phyloP scores from a whole-genome alignment of 2,888 invertebrate genomes.

The Hanleya hanleyi region DNA sequence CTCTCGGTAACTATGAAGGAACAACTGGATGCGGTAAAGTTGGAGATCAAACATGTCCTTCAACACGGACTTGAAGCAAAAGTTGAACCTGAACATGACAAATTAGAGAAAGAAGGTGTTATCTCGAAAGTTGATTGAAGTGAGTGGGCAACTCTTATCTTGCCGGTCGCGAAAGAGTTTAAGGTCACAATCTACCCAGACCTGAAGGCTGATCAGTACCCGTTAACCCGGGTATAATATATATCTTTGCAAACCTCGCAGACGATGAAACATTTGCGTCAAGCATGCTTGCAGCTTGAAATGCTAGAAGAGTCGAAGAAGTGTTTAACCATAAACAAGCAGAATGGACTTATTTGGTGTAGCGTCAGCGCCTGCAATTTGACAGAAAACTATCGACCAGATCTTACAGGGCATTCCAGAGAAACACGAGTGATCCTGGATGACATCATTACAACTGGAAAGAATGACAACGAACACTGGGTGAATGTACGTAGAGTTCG shows the following conservation, averaged over 20 bases:
- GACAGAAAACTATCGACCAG: constrained; percentile 38
- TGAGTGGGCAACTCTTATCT: constrained; percentile 51
- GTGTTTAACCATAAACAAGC: constrained; percentile 25
- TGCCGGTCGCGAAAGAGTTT: constrained; percentile 45
- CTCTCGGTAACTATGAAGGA: no score
- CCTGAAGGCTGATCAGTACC: constrained; percentile 26
- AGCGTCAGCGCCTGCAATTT: constrained; percentile 38
- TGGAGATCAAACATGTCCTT: not conserved
- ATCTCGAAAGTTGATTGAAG: constrained; percentile 29
- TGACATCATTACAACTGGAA: constrained; percentile 29
- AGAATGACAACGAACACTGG: not conserved
- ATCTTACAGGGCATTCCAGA: constrained; percentile 24
- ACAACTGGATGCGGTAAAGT: no score
- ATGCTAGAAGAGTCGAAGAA: constrained; percentile 30
- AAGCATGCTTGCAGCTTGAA: constrained; percentile 39
- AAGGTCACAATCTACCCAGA: constrained; percentile 30
- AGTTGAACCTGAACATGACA: constrained; percentile 20
- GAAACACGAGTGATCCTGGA: constrained; percentile 17
- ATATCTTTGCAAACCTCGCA: constrained; percentile 9
- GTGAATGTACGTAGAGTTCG: constrained; percentile 7
- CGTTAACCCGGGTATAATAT: constrained; percentile 23
- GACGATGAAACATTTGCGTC: constrained; percentile 8
- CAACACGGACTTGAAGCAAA: not conserved
- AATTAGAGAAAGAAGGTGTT: constrained; percentile 22
- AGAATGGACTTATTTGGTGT: constrained; percentile 41